Percentiles rank a stretch among this genome's conserved stretches.
phyloP scores from a whole-genome alignment of 2,888 invertebrate species.

The Meghimatium bilineatum region DNA sequence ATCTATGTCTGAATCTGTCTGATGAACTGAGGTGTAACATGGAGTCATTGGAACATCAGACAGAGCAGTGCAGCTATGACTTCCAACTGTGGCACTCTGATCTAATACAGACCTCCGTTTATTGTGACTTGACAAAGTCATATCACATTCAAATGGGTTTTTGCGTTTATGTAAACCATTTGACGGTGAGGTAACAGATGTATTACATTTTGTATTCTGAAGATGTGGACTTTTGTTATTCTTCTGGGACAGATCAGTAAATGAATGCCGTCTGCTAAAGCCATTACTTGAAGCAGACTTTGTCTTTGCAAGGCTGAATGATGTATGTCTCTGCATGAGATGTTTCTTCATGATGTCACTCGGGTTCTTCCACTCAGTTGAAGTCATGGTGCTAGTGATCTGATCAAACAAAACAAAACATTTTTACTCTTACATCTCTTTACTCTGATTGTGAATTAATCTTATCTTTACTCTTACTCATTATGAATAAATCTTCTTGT shows the following conservation, averaged over 20 bases:
- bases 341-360: conserved; percentile 85
- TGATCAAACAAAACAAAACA: neutral
- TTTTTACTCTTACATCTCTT: too few species aligned
- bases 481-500: too few species aligned
- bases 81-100: neutral
- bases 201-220: neutral
- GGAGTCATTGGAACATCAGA: neutral
- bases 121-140: neutral
- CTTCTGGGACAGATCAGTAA: neutral
- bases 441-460: too few species aligned
- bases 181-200: neutral
- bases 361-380: conserved; percentile 79
- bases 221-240: neutral
- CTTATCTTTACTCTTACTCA: too few species aligned
- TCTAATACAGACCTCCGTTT: conserved; percentile 34
- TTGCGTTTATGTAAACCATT: conserved; percentile 20
- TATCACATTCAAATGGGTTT: conserved; percentile 41
- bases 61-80: neutral
- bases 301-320: conserved; percentile 27
- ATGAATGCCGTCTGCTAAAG: conserved; percentile 18
- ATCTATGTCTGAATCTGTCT: neutral
- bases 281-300: neutral
- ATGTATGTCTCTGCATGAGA: conserved; percentile 82
- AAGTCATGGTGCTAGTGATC: conserved; percentile 6
- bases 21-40: neutral